Base-by-base conservation (phyloP, 2,888 invertebrate genomes). In the Lamproptera curius region DNA sequence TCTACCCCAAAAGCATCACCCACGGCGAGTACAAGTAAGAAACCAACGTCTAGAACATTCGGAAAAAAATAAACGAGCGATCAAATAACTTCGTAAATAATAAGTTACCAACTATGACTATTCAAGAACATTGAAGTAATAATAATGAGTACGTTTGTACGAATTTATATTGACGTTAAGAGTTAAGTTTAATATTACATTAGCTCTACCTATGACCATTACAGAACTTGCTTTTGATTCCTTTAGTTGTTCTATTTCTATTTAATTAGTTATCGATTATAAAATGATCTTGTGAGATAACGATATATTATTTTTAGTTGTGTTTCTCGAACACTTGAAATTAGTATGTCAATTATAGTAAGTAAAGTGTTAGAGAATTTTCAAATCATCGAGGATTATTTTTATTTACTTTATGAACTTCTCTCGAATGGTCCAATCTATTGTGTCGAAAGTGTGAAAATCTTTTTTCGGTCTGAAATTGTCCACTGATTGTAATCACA, bases 51-150 rank as follows among this genome's bases (percentile, higher is more conserved):
- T 0, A 70, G 74, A 56, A 61, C 72, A 15, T 79, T 82, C 53
- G 54, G 71, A n/a, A 70, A 76, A 23, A 86, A 83, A 59, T 71
- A 73, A 2, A 50, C 67, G 10, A 72, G 64, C 47, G 76, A 76
- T 28, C 81, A 75, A 55, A 55, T 65, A 14, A 67, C 72, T 5
- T 70, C 72, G 17, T 79, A 69, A 70, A 49, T 42, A 0, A 31
- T 28, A 28, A 10, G 9, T 23, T 10, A 11, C n/a, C 31, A 9
- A 31, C 13, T 5, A 28, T 28, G 4, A 23, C 23, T 8, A 28
- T 8, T 5, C n/a, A 28, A 28, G n/a, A 28, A n/a, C 4, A 28
- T n/a, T n/a, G n/a, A n/a, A n/a, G n/a, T n/a, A n/a, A n/a, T n/a
- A n/a, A n/a, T n/a, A n/a, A n/a, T 35, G 10, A 20, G 15, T 14